Evolutionary conservation across 2,113 vertebrate genomes (phyloP), one percentile per base, ranked within the genome.

Genomic region (Emydocephalus ijimae): DNA sequence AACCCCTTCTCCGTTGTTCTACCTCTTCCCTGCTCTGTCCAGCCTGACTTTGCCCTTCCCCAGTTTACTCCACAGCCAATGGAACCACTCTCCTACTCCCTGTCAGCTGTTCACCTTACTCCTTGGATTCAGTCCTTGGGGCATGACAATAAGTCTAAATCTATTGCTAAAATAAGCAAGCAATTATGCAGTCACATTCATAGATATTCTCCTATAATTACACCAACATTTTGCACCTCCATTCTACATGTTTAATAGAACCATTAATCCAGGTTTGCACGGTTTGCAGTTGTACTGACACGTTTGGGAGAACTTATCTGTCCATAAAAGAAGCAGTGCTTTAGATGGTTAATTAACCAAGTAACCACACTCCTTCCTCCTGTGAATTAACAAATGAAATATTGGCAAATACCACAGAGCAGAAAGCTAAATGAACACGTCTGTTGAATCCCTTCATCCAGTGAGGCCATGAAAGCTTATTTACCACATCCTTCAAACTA

Each of bases 401-500:
- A 3, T 57, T 88, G 14, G 90, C 59, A 86, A 89, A 89, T 85
- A 52, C 34, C 2, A 12, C 21, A 48, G 43, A 55, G 18, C 9
- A 43, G 24, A 48, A 57, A 52, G 48, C 81, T 54, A 54, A 94
- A 81, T 3, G 21, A 85, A 89, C 21, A 89, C 26, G 11, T 43
- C 92, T 57, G 90, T 91, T 12, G 0, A 43, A 1, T 1, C 93
- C 87, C n/a, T 54, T 89, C n/a, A 43, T 64, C 89, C 5, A 26
- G 90, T 24, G 39, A 93, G 91, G 89, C 14, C 7, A 20, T 15
- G 85, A 91, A 89, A 89, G 57, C 94, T 94, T 94, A 87, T 92
- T 95, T 94, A 94, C 54, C 87, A n/a, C 29, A 69, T 92, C 90
- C 85, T 96, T 91, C 74, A 15, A 56, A 39, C 92, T 90, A 61